Base-by-base conservation (phyloP, 2,888 invertebrate species). In the Zelleria hepariella region DNA sequence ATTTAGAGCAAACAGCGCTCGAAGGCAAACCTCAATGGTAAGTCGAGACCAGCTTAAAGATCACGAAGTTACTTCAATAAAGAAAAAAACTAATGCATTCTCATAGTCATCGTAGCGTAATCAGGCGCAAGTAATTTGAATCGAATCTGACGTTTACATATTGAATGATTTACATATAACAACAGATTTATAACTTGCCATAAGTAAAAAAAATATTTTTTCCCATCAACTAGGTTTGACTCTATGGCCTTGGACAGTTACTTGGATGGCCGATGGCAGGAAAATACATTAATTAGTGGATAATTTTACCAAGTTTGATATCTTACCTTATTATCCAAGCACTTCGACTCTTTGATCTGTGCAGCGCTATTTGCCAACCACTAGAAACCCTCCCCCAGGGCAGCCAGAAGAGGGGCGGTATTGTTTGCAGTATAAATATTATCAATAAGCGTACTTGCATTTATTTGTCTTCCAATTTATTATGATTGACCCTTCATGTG, bases 1-100 rank as follows among this genome's bases (percentile, higher is more conserved):
- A 83, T 82, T 79, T 84, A 84, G 80, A 72, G 83, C 82, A 88
- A 87, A 87, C 84, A 87, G n/a, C 5, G 21, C 21, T 20, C 51
- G 51, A 20, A 49, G 18, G 49, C 23, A 51, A 20, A 51, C 10
- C 51, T 21, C 20, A 51, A 23, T 49, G 21, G 20, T 7, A 51
- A 20, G 23, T 21, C 20, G 23, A 51, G 51, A 51, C 51, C 21
- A 10, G 20, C 51, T 23, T 20, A 10, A 42, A 51, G 7, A 51
- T 51, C 51, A 8, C 20, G 20, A 51, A 23, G 20, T 51, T 32
- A 53, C 49, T 60, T 64, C 53, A 62, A 67, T 63, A 32, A 3
- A 32, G 15, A 15, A 15, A 42, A 42, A 0, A 3, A 10, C 15
- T 42, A 4, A 15, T 42, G 32, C n/a, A n/a, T n/a, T n/a, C n/a